phyloP scores from a whole-genome alignment of 2,797 vertebrate genomes.

The Mormyrus hasselquistii region DNA sequence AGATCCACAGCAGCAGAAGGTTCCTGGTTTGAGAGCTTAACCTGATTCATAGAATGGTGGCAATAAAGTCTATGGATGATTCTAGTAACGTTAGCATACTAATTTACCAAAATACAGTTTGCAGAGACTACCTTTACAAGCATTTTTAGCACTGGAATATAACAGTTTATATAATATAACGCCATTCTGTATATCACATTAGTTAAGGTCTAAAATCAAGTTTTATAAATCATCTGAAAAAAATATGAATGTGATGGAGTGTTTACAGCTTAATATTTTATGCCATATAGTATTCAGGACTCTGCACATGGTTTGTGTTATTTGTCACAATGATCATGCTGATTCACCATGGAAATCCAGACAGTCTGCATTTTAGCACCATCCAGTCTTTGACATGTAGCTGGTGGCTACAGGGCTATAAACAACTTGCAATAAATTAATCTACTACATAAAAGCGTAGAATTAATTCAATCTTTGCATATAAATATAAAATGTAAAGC shows the following conservation, averaged over 20 bases:
- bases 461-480: background rate
- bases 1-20: background rate
- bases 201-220: background rate
- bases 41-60: background rate
- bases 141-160: background rate
- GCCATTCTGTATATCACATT: background rate
- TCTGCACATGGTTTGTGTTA: background rate
- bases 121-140: background rate
- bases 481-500: background rate
- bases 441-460: background rate
- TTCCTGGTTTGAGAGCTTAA: background rate
- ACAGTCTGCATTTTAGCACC: slow-evolving; percentile 12
- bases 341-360: slow-evolving; percentile 13
- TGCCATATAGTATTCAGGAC: background rate
- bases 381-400: background rate
- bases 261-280: background rate
- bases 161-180: background rate
- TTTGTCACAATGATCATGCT: background rate
- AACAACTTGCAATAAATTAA: slow-evolving; percentile 1
- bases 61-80: background rate
- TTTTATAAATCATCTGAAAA: background rate
- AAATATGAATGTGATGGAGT: background rate
- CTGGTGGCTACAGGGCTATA: background rate
- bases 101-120: background rate
- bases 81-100: background rate